These are phyloP conservation scores for Drosophila flavopinicola DNA, from an alignment of 2,888 invertebrate genomes.

Conservation along the genomic window DNA sequence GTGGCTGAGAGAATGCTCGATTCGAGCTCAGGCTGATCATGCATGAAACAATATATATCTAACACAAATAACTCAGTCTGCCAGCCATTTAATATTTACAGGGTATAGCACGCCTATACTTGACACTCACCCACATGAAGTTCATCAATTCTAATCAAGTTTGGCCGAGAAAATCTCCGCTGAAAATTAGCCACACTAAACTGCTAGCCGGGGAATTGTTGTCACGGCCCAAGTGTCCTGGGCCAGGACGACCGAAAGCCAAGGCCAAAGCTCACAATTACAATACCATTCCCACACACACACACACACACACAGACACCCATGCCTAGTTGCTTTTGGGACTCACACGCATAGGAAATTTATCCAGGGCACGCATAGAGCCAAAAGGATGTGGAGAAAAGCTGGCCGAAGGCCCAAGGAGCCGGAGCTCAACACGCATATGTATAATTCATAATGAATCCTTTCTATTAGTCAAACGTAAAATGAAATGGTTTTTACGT, in stretches of 20 bases:
- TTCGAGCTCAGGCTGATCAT: background rate
- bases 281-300: conserved; percentile 35
- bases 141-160: conserved; percentile 77
- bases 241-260: conserved; percentile 9
- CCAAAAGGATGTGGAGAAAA: conserved; percentile 10
- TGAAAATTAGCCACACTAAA: conserved; percentile 70
- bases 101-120: conserved; percentile 30
- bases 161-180: conserved; percentile 64
- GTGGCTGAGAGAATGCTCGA: too few species aligned
- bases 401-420: conserved; percentile 15
- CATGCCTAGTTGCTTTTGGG: conserved; percentile 28
- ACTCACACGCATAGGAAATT: conserved; percentile 43
- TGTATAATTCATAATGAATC: conserved; percentile 80
- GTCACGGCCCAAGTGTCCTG: conserved; percentile 25
- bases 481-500: conserved; percentile 73
- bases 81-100: background rate
- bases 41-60: too few species aligned
- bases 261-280: conserved; percentile 60
- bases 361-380: conserved; percentile 60
- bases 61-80: background rate
- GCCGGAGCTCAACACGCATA: conserved; percentile 44
- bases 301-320: conserved; percentile 8
- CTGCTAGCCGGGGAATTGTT: conserved; percentile 44
- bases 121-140: conserved; percentile 50
- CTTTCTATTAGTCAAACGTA: conserved; percentile 80